Conservation (phyloP, 2,797 vertebrate genomes). For the Crocodylus rhombifer region DNA sequence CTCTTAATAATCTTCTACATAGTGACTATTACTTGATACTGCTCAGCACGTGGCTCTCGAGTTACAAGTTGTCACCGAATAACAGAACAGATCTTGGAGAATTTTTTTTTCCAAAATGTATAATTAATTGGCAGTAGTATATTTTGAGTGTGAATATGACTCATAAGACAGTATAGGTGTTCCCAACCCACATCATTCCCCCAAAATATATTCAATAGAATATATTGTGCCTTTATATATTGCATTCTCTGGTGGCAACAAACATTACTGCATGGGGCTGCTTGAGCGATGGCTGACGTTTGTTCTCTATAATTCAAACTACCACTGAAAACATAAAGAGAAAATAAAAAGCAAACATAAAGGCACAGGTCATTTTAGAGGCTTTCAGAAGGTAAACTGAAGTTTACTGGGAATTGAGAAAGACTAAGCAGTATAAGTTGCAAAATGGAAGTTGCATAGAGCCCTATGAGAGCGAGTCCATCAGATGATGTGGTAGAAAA, state of each 20-base stretch:
- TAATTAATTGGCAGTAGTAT: conserved; percentile 40
- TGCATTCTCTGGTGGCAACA: conserved; percentile 77
- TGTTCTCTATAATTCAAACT: conserved; percentile 74
- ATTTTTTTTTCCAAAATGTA: conserved; percentile 65
- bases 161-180: conserved; percentile 46
- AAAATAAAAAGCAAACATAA: conserved; percentile 80
- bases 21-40: conserved; percentile 81
- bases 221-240: conserved; percentile 84
- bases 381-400: conserved; percentile 74
- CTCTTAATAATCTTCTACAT: conserved; percentile 64
- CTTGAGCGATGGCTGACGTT: conserved; percentile 78
- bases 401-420: conserved; percentile 77
- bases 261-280: conserved; percentile 76
- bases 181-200: conserved; percentile 37
- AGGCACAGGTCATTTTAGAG: conserved; percentile 79
- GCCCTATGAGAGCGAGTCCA: conserved; percentile 79
- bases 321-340: conserved; percentile 73
- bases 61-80: conserved; percentile 74
- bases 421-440: conserved; percentile 83
- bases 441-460: conserved; percentile 84
- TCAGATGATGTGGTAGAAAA: conserved; percentile 81
- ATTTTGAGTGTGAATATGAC: conserved; percentile 53
- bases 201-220: conserved; percentile 72
- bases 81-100: conserved; percentile 60
- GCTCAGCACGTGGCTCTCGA: conserved; percentile 77